Conservation (phyloP, 2,113 vertebrate genomes). For the Pelmatolapia mariae region DNA sequence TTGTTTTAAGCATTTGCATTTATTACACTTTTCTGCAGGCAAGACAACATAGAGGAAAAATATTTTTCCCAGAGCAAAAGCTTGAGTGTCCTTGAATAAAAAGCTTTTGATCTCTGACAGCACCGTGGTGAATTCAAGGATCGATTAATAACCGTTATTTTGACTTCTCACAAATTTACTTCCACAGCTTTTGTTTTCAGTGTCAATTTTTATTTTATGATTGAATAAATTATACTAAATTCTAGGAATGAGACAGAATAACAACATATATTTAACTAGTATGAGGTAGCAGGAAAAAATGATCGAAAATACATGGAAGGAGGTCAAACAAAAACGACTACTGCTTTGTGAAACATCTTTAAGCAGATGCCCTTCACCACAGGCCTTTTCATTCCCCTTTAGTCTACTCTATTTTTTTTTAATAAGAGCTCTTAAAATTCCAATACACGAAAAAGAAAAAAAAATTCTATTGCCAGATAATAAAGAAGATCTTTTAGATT, state of each 20-base stretch:
- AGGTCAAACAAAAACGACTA: not conserved
- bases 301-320: not conserved
- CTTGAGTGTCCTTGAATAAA: not conserved
- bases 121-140: not conserved
- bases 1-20: not conserved
- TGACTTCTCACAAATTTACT: not conserved
- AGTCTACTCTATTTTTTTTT: not conserved
- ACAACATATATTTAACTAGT: not conserved
- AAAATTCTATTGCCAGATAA: not conserved
- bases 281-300: not conserved
- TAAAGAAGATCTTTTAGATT: not conserved
- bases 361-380: not conserved
- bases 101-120: not conserved
- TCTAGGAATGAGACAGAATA: not conserved
- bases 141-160: not conserved
- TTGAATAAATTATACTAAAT: not conserved
- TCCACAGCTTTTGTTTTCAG: not conserved
- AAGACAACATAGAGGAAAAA: not conserved
- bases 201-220: not conserved
- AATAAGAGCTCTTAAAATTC: not conserved
- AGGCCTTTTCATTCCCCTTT: not conserved
- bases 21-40: not conserved
- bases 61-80: not conserved
- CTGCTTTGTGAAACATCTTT: not conserved
- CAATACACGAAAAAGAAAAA: not conserved